Base-by-base conservation (phyloP, 2,113 vertebrate species). In the Prolemur simus region DNA sequence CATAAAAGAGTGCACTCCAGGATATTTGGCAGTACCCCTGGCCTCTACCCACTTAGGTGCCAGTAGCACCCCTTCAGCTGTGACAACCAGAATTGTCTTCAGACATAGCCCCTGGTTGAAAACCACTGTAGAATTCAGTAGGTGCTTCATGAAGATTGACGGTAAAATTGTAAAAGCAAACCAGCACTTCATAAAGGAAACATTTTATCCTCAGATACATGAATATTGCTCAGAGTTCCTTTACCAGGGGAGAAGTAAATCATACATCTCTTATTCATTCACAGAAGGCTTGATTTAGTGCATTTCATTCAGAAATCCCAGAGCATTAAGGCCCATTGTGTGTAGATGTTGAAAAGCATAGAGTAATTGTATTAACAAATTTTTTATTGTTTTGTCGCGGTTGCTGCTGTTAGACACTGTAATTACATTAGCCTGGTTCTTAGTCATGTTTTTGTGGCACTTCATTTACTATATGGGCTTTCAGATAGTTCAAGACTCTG, bases 291-390 rank as follows among this genome's bases (percentile, higher is more conserved):
- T 68, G 85, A 1, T 49, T 74, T 71, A 89, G 39, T 76, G 69
- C 37, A 76, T 97, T 93, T 95, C 76, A 94, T 90, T 77, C 54
- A 91, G 97, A 97, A 90, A 89, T 85, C 66, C 58, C 52, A 82
- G 97, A 98, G 52, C 80, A 2, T 69, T 58, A 54, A 54, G 54
- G 12, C 34, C 74, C 10, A 34, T 87, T 94, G 39, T 94, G 25
- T 56, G 25, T 96, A 94, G 66, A 52, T 94, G n/a, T 85, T 68
- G 45, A 32, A 87, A 87, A 86, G 32, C 42, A 32, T 32, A 1
- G 87, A 34, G 18, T 82, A 88, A 78, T 83, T 83, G 68, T 95
- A 80, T 47, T 96, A 94, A 52, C 32, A 81, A 14, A 68, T 87
- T 60, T 77, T 76, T n/a, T 6, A 8, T 74, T 5, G 32, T 64